phyloP scores from a whole-genome alignment of 2,888 invertebrate genomes.

The Coecobrya sp. region DNA sequence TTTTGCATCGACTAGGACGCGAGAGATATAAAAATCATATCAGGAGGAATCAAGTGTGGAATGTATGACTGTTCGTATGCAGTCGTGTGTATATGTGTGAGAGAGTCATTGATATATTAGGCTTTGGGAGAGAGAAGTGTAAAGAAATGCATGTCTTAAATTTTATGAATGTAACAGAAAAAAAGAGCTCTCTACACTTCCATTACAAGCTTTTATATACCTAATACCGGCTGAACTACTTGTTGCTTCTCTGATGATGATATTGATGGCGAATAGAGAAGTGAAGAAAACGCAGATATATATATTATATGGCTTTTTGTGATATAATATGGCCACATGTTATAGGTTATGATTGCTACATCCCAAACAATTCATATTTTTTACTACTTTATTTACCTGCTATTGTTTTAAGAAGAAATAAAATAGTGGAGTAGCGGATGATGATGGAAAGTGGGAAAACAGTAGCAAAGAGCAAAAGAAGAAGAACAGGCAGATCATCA shows the following conservation, averaged over 20 bases:
- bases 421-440: neutral
- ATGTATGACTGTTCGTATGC: neutral
- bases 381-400: conserved; percentile 56
- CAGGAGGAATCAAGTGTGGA: neutral
- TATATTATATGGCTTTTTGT: neutral
- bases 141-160: conserved; percentile 60
- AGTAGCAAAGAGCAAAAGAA: conserved; percentile 54
- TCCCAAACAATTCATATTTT: conserved; percentile 47
- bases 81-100: no score
- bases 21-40: conserved; percentile 20
- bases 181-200: neutral
- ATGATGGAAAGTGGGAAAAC: conserved; percentile 20
- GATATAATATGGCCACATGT: conserved; percentile 49
- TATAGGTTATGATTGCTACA: conserved; percentile 35
- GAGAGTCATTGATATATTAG: conserved; percentile 24
- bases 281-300: neutral
- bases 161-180: conserved; percentile 46
- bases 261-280: neutral
- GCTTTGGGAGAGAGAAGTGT: conserved; percentile 32
- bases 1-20: neutral
- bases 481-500: conserved; percentile 37
- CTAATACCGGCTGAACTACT: conserved; percentile 15
- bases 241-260: neutral
- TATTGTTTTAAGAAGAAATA: conserved; percentile 65
- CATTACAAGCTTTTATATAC: neutral